phyloP scores from a whole-genome alignment of 2,797 vertebrate genomes.

The Sebastes miniatus region DNA sequence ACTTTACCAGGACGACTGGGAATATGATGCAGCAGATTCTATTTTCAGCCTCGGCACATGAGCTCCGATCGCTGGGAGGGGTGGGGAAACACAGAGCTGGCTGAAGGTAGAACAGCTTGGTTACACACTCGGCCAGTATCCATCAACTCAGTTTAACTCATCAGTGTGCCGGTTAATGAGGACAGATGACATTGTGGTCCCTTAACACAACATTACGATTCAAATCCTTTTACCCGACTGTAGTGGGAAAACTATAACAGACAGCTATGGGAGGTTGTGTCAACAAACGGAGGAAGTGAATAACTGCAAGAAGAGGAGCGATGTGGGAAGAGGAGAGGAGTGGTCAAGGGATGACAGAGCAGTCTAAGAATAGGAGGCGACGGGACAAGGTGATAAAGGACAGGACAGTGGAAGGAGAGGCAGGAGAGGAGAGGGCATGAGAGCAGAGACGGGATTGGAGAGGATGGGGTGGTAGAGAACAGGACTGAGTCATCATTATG shows the following conservation, averaged over 20 bases:
- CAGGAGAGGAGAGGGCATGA: constrained; percentile 31
- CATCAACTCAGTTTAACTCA: constrained; percentile 32
- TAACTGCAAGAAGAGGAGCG: not conserved
- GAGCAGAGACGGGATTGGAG: constrained; percentile 45
- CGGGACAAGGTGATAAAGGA: constrained; percentile 60
- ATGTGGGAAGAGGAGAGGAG: constrained; percentile 17
- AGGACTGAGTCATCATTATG: constrained; percentile 77
- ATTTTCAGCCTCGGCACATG: constrained; percentile 70
- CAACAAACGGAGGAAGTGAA: constrained; percentile 31
- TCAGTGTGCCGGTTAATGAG: constrained; percentile 45
- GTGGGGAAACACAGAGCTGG: constrained; percentile 23
- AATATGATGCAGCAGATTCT: constrained; percentile 73
- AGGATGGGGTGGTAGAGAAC: constrained; percentile 49
- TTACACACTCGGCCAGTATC: constrained; percentile 45
- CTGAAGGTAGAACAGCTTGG: constrained; percentile 38
- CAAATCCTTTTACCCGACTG: constrained; percentile 11
- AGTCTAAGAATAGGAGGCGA: constrained; percentile 63
- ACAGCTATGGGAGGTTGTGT: constrained; percentile 20
- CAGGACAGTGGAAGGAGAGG: constrained; percentile 34
- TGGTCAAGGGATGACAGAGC: constrained; percentile 49
- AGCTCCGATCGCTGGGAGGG: constrained; percentile 33
- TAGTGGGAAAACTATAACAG: constrained; percentile 8
- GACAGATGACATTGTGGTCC: constrained; percentile 28
- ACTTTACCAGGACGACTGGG: constrained; percentile 25
- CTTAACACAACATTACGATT: constrained; percentile 20